These are phyloP conservation scores for Theristicus caerulescens DNA, from an alignment of 2,113 vertebrate species.

Conservation along the genomic window DNA sequence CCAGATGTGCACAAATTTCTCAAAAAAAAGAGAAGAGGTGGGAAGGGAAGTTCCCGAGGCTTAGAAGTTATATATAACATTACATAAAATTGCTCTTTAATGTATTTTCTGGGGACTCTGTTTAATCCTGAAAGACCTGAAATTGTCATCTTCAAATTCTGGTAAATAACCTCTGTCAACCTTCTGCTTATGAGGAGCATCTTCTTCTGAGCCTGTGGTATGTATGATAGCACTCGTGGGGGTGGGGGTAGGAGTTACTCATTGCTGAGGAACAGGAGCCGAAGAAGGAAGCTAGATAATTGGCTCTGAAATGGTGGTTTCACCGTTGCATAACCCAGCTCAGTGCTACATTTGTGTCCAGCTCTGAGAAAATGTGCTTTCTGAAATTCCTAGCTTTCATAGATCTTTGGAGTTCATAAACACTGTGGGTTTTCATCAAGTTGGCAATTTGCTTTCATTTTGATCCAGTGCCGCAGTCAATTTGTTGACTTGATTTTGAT, in stretches of 20 bases:
- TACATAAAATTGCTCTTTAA: neutral
- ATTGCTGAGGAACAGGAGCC: neutral
- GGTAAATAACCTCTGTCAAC: neutral
- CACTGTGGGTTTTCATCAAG: neutral
- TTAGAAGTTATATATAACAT: neutral
- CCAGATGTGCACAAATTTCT: neutral
- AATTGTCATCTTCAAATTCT: neutral
- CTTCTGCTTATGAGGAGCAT: neutral
- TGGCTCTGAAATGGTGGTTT: neutral
- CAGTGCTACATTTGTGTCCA: neutral
- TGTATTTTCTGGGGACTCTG: neutral
- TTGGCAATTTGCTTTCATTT: constrained; percentile 24
- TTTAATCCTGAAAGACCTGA: constrained; percentile 15
- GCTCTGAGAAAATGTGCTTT: neutral
- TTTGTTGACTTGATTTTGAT: constrained; percentile 56
- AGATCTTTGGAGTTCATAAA: neutral
- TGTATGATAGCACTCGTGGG: neutral
- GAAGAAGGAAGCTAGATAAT: neutral
- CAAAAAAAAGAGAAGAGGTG: neutral
- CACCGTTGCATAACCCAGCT: neutral
- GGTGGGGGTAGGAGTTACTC: neutral
- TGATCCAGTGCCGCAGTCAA: neutral
- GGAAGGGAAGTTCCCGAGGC: neutral
- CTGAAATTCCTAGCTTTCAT: constrained; percentile 3
- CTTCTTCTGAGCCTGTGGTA: neutral